Evolutionary conservation across 1,140 invertebrate genomes (phyloP), one percentile per base, ranked within the genome.

Genomic region (Solenopsis fugax): DNA sequence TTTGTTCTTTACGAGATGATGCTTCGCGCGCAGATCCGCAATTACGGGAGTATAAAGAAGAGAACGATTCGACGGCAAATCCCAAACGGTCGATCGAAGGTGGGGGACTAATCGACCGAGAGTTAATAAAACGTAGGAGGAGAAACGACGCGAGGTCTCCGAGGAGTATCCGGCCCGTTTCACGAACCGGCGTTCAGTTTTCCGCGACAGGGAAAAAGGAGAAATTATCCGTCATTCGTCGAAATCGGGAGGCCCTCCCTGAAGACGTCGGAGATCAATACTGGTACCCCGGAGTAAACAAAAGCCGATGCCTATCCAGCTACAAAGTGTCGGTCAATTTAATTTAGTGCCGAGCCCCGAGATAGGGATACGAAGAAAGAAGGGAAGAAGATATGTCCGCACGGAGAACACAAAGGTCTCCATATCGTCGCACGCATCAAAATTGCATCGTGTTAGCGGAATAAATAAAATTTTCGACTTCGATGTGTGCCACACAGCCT

Each of bases 361-460:
- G 60, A 85, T 37, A 18, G 10, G 16, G 7, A 56, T 52, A n/a
- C 34, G 18, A 77, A n/a, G 58, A 3, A 48, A 89, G 69, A 54
- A 72, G 76, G 88, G 77, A 81, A 48, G 37, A 69, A 87, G 64
- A 87, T 89, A 87, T 87, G 86, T 80, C 76, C 76, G 78, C 58
- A 12, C 82, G 75, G 10, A 75, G 85, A 88, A 73, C 81, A 85
- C 56, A 84, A 92, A 91, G 76, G 65, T 86, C 92, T 91, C 87
- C 56, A 77, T 56, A 89, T 89, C 85, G 73, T 56, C 65, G 85
- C 12, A 29, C 82, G 29, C 78, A 91, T 92, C 89, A 92, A 92
- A 92, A 92, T 90, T 93, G 91, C 72, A 93, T 93, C 69, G 85
- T 88, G 85, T 91, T 87, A 87, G 89, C 71, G 41, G 71, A 88